Evolutionary conservation across 2,797 vertebrate genomes (phyloP).

Genomic region (Acridotheres tristis): DNA sequence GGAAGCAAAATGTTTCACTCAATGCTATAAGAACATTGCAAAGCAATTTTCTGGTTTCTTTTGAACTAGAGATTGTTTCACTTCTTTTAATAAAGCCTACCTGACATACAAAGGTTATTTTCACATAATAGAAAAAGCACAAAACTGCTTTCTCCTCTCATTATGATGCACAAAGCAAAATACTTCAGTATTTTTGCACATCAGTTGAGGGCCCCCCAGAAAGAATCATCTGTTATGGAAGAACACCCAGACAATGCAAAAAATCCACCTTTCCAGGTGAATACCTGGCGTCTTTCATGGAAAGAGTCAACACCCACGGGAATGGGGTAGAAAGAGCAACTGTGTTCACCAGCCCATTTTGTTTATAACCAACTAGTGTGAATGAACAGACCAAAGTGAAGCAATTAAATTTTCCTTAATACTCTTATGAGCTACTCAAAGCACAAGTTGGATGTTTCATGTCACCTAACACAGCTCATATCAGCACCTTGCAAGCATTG

Average conservation of each 20-base stretch:
- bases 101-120: not conserved
- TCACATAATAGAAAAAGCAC: constrained; percentile 3
- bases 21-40: not conserved
- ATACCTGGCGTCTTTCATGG: not conserved
- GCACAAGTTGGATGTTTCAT: not conserved
- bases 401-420: not conserved
- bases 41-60: not conserved
- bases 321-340: not conserved
- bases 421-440: not conserved
- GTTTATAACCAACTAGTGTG: not conserved
- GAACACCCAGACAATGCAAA: not conserved
- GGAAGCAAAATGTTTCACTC: not conserved
- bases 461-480: not conserved
- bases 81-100: constrained; percentile 10
- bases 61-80: not conserved
- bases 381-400: not conserved
- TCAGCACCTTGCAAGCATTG: not conserved
- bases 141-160: not conserved
- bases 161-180: constrained; percentile 10
- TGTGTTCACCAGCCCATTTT: not conserved
- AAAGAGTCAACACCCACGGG: not conserved
- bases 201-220: not conserved
- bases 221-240: constrained; percentile 16
- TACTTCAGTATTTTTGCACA: not conserved
- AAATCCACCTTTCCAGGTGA: constrained; percentile 24